A percentile compares a stretch with the other conserved stretches of the same genome.
These are phyloP conservation scores for Polydrusus pterygomalis DNA, from an alignment of 2,888 invertebrate genomes.

Conservation along the genomic window DNA sequence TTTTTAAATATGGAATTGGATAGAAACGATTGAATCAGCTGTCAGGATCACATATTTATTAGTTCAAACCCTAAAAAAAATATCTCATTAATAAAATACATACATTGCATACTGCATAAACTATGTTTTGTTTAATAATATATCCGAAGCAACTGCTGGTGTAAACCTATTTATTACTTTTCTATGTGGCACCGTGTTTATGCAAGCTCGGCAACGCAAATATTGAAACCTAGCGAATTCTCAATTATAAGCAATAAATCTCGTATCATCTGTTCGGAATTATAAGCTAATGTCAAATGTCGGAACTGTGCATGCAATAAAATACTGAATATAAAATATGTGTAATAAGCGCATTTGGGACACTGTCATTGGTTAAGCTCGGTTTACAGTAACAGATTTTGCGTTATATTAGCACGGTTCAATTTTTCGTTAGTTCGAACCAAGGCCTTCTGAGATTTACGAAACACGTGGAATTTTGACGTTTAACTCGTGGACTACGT, in stretches of 20 bases:
- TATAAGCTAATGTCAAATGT: conserved; percentile 38
- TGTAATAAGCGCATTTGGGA: conserved; percentile 65
- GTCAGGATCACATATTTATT: too few relatives aligned
- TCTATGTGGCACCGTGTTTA: conserved; percentile 45
- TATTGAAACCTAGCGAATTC: conserved; percentile 48
- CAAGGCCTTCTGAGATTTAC: too few relatives aligned
- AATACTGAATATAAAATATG: conserved; percentile 65
- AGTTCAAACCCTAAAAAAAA: too few relatives aligned
- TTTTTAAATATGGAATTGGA: too few relatives aligned
- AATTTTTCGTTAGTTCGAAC: neutral
- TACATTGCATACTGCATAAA: neutral
- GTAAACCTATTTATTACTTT: conserved; percentile 48
- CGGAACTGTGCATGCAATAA: conserved; percentile 61
- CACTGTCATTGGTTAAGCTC: conserved; percentile 27
- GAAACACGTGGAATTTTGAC: too few relatives aligned
- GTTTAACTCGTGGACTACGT: too few relatives aligned
- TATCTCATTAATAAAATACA: too few relatives aligned
- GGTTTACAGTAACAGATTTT: conserved; percentile 30
- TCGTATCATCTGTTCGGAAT: conserved; percentile 48
- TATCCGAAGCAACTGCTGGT: conserved; percentile 42
- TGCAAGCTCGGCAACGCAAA: conserved; percentile 46
- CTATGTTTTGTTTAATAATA: conserved; percentile 12
- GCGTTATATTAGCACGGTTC: neutral
- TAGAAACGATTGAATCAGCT: too few relatives aligned
- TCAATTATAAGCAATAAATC: conserved; percentile 50